phyloP scores from a whole-genome alignment of 2,888 invertebrate genomes.

The Eledone cirrhosa region DNA sequence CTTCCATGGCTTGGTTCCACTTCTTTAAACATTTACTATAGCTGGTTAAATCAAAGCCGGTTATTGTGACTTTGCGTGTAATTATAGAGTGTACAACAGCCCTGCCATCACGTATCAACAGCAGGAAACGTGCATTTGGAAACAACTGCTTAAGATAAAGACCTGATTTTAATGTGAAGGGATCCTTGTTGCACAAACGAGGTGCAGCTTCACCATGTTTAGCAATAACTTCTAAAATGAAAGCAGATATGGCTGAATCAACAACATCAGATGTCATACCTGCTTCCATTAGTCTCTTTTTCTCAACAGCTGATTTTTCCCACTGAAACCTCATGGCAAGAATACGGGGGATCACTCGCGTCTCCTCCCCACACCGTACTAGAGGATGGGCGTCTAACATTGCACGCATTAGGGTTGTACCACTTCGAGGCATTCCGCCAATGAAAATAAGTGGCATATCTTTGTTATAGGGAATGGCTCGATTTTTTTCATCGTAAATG shows the following conservation, averaged over 20 bases:
- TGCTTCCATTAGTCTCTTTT: constrained; percentile 54
- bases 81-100: constrained; percentile 99
- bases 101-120: constrained; percentile 97
- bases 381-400: constrained; percentile 98
- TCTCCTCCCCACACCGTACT: constrained; percentile 95
- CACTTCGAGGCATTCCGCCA: constrained; percentile 96
- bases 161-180: constrained; percentile 96
- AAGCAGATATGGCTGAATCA: constrained; percentile 95
- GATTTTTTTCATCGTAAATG: constrained; percentile 49
- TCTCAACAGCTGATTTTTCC: constrained; percentile 78
- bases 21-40: constrained; percentile 91
- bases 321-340: constrained; percentile 95
- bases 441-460: constrained; percentile 82
- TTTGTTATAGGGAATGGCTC: constrained; percentile 74
- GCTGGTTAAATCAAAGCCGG: constrained; percentile 92
- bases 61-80: constrained; percentile 87
- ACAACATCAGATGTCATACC: constrained; percentile 86
- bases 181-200: constrained; percentile 98
- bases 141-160: constrained; percentile 93
- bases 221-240: constrained; percentile 85
- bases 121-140: constrained; percentile 96
- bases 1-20: constrained; percentile 95
- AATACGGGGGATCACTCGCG: constrained; percentile 93
- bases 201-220: constrained; percentile 89
- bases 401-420: constrained; percentile 95